Evolutionary conservation across 2,888 invertebrate genomes (phyloP).

Genomic region (Cylindroiulus punctatus): DNA sequence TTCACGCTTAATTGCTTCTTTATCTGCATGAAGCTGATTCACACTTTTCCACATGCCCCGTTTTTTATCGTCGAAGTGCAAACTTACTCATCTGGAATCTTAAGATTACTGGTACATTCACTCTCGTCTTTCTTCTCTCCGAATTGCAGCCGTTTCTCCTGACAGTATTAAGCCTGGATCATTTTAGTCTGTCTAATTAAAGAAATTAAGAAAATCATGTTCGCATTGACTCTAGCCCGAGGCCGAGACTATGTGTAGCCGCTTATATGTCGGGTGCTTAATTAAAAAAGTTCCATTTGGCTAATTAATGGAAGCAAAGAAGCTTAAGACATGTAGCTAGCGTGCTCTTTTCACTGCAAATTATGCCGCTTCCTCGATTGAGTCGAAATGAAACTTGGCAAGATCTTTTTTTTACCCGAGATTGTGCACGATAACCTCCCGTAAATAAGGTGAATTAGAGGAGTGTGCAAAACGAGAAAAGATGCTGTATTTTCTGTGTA

Average conservation of each 20-base stretch:
- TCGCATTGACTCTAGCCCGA: background rate
- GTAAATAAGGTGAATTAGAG: constrained; percentile 5
- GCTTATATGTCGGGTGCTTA: background rate
- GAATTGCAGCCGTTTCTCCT: background rate
- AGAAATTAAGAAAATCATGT: constrained; percentile 26
- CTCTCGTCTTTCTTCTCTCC: background rate
- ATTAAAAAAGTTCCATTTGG: constrained; percentile 27
- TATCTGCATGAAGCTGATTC: background rate
- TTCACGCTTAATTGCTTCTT: background rate
- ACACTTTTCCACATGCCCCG: background rate
- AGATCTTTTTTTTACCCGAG: background rate
- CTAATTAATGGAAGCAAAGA: constrained; percentile 21
- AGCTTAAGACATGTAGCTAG: constrained; percentile 9
- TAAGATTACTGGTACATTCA: background rate
- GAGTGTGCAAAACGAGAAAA: background rate
- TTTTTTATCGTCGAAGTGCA: background rate
- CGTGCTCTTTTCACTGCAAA: background rate
- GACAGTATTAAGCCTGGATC: constrained; percentile 4
- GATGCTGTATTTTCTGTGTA: background rate
- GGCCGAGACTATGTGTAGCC: background rate
- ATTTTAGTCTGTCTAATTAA: constrained; percentile 22
- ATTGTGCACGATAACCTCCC: background rate
- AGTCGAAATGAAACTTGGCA: constrained; percentile 19
- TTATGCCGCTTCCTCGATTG: constrained; percentile 13
- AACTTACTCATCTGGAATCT: constrained; percentile 17